phyloP scores from a whole-genome alignment of 92 coral and sea anemone genomes.

The Virgularia gustaviana region DNA sequence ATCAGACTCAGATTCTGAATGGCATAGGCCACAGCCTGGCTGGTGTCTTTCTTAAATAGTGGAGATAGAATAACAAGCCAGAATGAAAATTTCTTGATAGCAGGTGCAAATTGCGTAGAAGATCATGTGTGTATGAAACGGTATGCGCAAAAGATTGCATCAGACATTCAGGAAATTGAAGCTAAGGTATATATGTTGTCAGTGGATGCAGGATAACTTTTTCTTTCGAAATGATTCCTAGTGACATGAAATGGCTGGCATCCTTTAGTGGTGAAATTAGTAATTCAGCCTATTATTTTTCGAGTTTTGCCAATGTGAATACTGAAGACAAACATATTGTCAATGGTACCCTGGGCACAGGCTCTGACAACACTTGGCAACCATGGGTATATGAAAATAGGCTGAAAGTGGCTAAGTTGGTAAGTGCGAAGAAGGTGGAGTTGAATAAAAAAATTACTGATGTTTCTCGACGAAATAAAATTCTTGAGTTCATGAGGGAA shows the following conservation, averaged over 20 bases:
- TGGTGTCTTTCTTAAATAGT: constrained; percentile 34
- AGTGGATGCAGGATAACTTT: constrained; percentile 11
- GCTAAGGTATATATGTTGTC: not conserved
- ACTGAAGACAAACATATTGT: constrained; percentile 32
- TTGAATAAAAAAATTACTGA: constrained; percentile 25
- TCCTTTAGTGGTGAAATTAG: constrained; percentile 53
- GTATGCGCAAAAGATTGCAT: constrained; percentile 24
- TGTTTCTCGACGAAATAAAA: not conserved
- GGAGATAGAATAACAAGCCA: constrained; percentile 40
- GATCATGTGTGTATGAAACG: constrained; percentile 36
- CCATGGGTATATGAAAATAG: constrained; percentile 52
- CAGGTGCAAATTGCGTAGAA: constrained; percentile 56
- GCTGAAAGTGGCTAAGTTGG: constrained; percentile 26
- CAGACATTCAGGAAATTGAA: constrained; percentile 29
- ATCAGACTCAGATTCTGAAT: too few relatives aligned
- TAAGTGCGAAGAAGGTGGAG: constrained; percentile 37
- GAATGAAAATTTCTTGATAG: constrained; percentile 41
- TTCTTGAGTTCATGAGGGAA: not conserved
- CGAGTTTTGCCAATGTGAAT: constrained; percentile 60
- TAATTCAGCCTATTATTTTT: constrained; percentile 53
- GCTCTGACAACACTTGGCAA: constrained; percentile 46
- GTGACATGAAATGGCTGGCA: constrained; percentile 68
- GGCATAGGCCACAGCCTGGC: constrained; percentile 31
- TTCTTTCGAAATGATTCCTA: constrained; percentile 53
- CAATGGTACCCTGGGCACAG: constrained; percentile 41